Conservation (phyloP, 2,888 invertebrate species). For the Pachymerium ferrugineum region DNA sequence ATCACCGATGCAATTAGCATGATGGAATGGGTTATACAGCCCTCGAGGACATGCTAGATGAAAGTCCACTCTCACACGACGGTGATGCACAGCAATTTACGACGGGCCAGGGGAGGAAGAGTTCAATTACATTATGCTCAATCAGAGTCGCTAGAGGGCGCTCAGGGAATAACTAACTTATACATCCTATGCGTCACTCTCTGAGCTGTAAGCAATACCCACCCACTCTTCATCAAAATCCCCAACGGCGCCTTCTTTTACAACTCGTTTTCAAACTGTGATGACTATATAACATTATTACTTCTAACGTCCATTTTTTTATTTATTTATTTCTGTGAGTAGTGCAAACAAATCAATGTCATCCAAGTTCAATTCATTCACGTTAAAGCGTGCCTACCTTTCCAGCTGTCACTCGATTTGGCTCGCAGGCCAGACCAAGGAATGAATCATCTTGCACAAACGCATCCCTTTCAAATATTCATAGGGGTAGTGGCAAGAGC, state of each 20-base stretch:
- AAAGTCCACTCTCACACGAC: background rate
- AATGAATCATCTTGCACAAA: background rate
- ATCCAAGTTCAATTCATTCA: background rate
- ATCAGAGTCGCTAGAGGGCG: background rate
- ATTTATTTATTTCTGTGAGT: background rate
- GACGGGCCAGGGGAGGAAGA: background rate
- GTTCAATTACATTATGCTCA: constrained; percentile 13
- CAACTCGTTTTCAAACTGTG: background rate
- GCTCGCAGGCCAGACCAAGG: background rate
- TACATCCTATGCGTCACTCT: background rate
- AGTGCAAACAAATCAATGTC: constrained; percentile 8
- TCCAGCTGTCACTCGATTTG: constrained; percentile 4
- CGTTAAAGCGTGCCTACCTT: constrained; percentile 13
- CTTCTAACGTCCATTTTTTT: background rate
- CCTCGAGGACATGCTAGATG: background rate
- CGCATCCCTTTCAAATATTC: constrained; percentile 13
- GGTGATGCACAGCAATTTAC: background rate
- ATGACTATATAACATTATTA: background rate
- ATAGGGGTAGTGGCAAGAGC: background rate
- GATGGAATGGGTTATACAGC: background rate
- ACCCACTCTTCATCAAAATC: background rate
- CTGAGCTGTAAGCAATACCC: background rate
- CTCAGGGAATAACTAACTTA: background rate
- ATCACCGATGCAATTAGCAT: background rate
- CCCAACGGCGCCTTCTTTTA: background rate